Base-by-base conservation (phyloP, 2,888 invertebrate species). In the Pristionchus maxplancki region DNA sequence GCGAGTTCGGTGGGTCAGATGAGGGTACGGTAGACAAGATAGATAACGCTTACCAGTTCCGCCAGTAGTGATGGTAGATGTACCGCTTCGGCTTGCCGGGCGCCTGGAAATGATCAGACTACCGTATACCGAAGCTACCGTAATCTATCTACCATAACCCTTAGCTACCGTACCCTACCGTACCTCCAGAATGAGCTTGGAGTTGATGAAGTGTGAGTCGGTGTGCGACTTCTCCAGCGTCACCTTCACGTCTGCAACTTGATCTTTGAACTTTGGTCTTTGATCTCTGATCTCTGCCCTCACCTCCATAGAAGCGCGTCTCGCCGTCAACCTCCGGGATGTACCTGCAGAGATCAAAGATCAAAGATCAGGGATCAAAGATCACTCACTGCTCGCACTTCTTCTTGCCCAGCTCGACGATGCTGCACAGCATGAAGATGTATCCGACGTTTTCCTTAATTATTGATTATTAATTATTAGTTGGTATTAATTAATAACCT, bases 401-500 rank as follows among this genome's bases (percentile, higher is more conserved):
- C 82, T 82, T 82, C 50, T 82, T 82, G 8, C 82, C 82, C 50
- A 82, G 15, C 20, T 82, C 82, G 40, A 82, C 13, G 15, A 53
- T 13, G n/a, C 28, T 28, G n/a, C 82, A 50, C 31, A 82, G 82
- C 82, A 82, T 82, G 50, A 82, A 20, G 37, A 82, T 82, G 34
- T 82, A 82, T 13, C 82, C 82, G 82, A 82, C 82, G 82, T 82
- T 82, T 31, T 82, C 82, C 82, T 82, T 6, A 67, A 67, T 67
- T 50, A n/a, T 20, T 5, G 20, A 17, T 50, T 0, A 20, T 50
- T 50, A 50, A 50, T 17, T 50, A 17, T n/a, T n/a, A 50, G 11
- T 9, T 48, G 44, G 6, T 48, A 48, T 48, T 50, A 50, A 17
- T 17, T 50, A 50, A 28, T 28, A 24, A 74, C 82, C 50, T 82